Evolutionary conservation across 2,797 vertebrate species (phyloP).

Genomic region (Sebastolobus alascanus): DNA sequence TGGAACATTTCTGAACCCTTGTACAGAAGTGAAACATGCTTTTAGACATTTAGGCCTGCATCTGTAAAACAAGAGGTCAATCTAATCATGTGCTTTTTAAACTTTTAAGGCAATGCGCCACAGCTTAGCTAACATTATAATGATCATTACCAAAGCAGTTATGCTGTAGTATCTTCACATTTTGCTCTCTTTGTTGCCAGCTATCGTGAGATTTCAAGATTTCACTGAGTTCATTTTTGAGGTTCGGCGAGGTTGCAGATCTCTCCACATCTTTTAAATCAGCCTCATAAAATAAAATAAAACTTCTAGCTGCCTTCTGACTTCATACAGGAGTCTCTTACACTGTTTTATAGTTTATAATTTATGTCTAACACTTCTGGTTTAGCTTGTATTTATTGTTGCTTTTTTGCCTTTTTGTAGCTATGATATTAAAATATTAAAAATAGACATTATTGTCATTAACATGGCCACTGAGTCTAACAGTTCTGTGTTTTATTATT

Average conservation of each 20-base stretch:
- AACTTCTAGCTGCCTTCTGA: not conserved
- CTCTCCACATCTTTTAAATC: not conserved
- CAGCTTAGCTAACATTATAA: not conserved
- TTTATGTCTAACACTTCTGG: not conserved
- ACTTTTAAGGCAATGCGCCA: not conserved
- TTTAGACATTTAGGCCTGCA: not conserved
- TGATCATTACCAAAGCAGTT: not conserved
- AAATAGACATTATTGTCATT: not conserved
- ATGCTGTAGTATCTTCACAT: not conserved
- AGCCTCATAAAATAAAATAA: not conserved
- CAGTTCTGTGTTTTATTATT: not conserved
- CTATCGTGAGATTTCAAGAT: not conserved
- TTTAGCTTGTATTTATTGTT: slow-evolving; percentile 52
- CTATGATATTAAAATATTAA: not conserved
- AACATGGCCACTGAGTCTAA: slow-evolving; percentile 15
- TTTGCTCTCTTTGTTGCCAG: not conserved
- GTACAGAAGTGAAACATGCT: not conserved
- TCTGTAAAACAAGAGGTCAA: not conserved
- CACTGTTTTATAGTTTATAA: slow-evolving; percentile 9
- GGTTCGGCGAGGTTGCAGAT: not conserved
- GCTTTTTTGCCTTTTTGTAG: not conserved
- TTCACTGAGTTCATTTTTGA: not conserved
- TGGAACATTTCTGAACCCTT: not conserved
- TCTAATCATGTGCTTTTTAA: not conserved
- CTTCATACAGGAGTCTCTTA: not conserved